Evolutionary conservation across 2,797 vertebrate species (phyloP).

Genomic region (Onychomys leucogaster): DNA sequence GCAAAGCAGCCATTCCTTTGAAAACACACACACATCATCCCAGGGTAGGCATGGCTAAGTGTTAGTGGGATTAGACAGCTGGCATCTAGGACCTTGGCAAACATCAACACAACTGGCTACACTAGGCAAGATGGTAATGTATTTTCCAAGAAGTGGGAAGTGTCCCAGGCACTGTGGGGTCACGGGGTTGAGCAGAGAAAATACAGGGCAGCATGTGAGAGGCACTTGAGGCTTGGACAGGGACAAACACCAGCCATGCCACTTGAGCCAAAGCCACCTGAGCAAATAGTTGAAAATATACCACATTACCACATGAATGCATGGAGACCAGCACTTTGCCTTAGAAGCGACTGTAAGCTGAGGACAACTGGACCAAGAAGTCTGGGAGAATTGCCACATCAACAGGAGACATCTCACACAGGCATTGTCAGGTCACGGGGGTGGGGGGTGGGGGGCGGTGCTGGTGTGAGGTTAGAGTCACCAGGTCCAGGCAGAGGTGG

Average conservation of each 20-base stretch:
- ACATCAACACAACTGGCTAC: conserved; percentile 1
- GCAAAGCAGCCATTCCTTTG: conserved; percentile 51
- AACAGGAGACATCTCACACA: background rate
- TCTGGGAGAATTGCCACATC: conserved; percentile 23
- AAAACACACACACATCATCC: background rate
- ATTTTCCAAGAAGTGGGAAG: background rate
- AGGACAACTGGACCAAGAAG: background rate
- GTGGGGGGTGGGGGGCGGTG: background rate
- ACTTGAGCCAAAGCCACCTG: conserved; percentile 68
- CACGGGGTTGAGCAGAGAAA: background rate
- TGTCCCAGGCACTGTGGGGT: background rate
- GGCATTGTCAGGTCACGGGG: background rate
- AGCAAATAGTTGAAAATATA: background rate
- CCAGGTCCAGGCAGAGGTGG: background rate
- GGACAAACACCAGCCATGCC: conserved; percentile 59
- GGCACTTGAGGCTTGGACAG: conserved; percentile 84
- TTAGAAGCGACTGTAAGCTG: conserved; percentile 31
- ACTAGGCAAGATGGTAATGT: background rate
- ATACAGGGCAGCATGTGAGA: background rate
- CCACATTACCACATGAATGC: background rate
- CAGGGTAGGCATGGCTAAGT: background rate
- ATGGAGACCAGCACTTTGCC: background rate
- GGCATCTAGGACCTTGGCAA: background rate
- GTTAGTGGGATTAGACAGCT: accelerated
- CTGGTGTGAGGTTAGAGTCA: background rate